phyloP scores from a whole-genome alignment of 2,888 invertebrate species.

The Schizotus pectinicornis region DNA sequence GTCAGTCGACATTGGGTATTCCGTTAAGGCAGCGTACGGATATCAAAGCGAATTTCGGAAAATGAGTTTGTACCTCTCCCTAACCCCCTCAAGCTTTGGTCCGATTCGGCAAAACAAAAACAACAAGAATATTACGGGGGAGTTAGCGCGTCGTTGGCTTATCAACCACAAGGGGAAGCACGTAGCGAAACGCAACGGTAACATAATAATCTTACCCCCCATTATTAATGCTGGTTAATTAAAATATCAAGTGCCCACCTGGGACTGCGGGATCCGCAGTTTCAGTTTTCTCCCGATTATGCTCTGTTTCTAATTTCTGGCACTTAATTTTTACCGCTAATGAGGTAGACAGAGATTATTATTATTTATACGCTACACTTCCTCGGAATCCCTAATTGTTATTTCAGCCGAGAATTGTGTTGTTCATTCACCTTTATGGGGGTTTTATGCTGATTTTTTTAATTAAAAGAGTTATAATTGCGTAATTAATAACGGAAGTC shows the following conservation, averaged over 20 bases:
- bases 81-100: not conserved
- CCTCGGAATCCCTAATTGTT: constrained; percentile 51
- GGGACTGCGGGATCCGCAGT: constrained; percentile 50
- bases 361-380: constrained; percentile 53
- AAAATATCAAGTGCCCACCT: constrained; percentile 56
- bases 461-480: constrained; percentile 52
- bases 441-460: constrained; percentile 50
- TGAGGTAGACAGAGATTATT: constrained; percentile 53
- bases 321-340: constrained; percentile 55
- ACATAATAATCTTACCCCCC: constrained; percentile 49
- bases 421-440: constrained; percentile 47
- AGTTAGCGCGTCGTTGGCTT: constrained; percentile 12
- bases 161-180: constrained; percentile 32
- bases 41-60: constrained; percentile 4
- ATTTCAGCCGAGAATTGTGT: constrained; percentile 48
- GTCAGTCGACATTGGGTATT: not conserved
- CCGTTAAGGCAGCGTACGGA: not conserved
- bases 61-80: constrained; percentile 1
- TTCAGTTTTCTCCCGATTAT: constrained; percentile 53
- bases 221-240: constrained; percentile 56
- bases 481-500: constrained; percentile 47
- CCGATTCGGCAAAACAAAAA: not conserved
- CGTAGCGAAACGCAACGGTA: constrained; percentile 37
- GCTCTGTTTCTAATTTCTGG: constrained; percentile 52
- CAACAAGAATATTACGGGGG: not conserved